Evolutionary conservation across 2,888 invertebrate species (phyloP).

Genomic region (Oegoconia quadripuncta): DNA sequence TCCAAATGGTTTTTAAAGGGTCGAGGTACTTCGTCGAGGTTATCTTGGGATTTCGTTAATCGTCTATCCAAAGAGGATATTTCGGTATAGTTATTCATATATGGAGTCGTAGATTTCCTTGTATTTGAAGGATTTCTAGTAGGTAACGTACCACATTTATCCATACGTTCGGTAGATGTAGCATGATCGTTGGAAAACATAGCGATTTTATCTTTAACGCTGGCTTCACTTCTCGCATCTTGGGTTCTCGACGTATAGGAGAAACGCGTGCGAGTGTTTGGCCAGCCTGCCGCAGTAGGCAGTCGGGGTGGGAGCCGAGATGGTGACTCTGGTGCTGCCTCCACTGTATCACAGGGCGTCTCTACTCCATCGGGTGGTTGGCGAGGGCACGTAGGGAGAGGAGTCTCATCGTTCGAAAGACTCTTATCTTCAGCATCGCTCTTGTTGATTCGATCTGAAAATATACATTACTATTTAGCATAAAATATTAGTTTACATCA

Average conservation of each 20-base stretch:
- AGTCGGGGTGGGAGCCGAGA: conserved; percentile 57
- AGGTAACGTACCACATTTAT: conserved; percentile 66
- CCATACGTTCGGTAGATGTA: conserved; percentile 57
- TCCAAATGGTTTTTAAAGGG: conserved; percentile 55
- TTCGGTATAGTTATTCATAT: conserved; percentile 51
- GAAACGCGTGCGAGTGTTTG: conserved; percentile 49
- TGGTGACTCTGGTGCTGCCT: conserved; percentile 68
- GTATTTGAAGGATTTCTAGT: conserved; percentile 42
- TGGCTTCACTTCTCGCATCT: conserved; percentile 88
- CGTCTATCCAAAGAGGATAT: conserved; percentile 63
- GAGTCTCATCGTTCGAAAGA: conserved; percentile 69
- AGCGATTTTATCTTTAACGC: conserved; percentile 91
- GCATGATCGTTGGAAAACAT: conserved; percentile 85
- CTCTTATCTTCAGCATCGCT: conserved; percentile 72
- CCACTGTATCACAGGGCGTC: conserved; percentile 85
- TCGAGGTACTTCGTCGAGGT: conserved; percentile 74
- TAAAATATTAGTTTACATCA: no score
- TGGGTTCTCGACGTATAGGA: conserved; percentile 80
- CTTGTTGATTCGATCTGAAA: conserved; percentile 68
- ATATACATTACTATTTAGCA: conserved; percentile 14
- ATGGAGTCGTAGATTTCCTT: conserved; percentile 49
- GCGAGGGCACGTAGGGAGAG: conserved; percentile 81
- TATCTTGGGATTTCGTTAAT: conserved; percentile 69
- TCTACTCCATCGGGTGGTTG: conserved; percentile 91
- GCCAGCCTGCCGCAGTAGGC: conserved; percentile 39